Percentiles rank a stretch among this genome's conserved stretches.
Conservation (phyloP, 2,113 vertebrate species). For the Aegotheles bennettii region DNA sequence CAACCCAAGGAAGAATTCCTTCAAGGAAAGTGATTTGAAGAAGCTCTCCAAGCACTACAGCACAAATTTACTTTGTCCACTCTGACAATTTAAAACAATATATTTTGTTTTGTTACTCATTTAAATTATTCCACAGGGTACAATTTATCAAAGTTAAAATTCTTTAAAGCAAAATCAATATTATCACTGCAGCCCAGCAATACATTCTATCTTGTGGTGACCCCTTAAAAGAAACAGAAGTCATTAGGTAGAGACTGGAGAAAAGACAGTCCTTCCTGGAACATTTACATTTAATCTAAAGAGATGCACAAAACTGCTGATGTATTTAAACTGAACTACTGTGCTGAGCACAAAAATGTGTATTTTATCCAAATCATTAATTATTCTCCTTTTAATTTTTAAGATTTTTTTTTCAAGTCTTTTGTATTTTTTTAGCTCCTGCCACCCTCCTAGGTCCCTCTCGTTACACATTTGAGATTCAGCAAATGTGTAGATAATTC, state of each 20-base stretch:
- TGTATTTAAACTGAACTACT: background rate
- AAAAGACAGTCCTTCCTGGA: background rate
- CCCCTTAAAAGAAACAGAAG: background rate
- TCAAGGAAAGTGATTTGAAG: background rate
- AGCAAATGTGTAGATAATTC: background rate
- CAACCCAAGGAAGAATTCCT: background rate
- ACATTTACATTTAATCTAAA: background rate
- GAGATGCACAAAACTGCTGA: background rate
- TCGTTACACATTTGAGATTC: background rate
- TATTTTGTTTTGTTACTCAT: background rate
- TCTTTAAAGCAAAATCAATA: conserved; percentile 4
- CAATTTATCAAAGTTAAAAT: background rate
- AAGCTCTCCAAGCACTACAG: background rate
- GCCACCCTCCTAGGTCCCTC: background rate
- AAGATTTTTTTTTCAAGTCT: background rate
- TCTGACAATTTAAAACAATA: background rate
- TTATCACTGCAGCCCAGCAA: background rate
- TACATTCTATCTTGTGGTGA: background rate
- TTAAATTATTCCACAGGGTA: background rate
- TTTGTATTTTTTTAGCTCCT: background rate
- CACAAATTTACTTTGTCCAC: background rate
- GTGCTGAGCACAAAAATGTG: background rate
- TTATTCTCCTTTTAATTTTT: background rate
- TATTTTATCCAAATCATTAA: background rate
- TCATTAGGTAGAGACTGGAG: background rate